Percentiles rank a stretch among this genome's conserved stretches.
Evolutionary conservation across 2,888 invertebrate species (phyloP).

Genomic region (Smittia aterrima): DNA sequence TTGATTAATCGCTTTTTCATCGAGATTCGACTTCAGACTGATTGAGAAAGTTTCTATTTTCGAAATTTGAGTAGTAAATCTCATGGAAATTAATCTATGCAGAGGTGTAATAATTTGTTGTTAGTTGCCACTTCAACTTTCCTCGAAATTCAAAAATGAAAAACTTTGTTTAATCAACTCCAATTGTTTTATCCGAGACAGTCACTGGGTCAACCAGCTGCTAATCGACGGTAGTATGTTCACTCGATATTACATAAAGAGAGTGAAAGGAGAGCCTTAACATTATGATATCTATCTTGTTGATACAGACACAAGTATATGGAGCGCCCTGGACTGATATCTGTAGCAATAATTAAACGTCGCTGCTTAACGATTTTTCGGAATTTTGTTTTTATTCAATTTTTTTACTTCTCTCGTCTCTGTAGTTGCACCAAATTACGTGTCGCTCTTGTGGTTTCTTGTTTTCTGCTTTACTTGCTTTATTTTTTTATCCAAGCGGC

Average conservation of each 20-base stretch:
- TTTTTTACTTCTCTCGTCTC: neutral
- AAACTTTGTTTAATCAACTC: neutral
- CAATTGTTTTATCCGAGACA: neutral
- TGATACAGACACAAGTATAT: neutral
- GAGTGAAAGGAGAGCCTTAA: slow-evolving; percentile 18
- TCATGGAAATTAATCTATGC: neutral
- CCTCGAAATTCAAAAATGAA: neutral
- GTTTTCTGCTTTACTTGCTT: neutral
- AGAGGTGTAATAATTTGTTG: neutral
- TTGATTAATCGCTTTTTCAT: slow-evolving; percentile 1
- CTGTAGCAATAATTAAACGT: neutral
- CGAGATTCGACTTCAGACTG: neutral
- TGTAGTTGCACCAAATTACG: slow-evolving; percentile 2
- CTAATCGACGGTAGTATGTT: neutral
- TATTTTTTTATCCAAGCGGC: neutral
- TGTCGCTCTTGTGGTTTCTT: slow-evolving; percentile 10
- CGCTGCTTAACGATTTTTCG: neutral
- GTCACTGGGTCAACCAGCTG: slow-evolving; percentile 1
- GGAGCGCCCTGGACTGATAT: neutral
- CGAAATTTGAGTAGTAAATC: neutral
- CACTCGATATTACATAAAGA: neutral
- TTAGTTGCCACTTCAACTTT: neutral
- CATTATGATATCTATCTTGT: neutral
- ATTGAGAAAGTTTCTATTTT: slow-evolving; percentile 20
- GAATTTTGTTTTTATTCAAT: neutral